Conservation (phyloP, 2,888 invertebrate genomes). For the Yponomeuta malinellus region DNA sequence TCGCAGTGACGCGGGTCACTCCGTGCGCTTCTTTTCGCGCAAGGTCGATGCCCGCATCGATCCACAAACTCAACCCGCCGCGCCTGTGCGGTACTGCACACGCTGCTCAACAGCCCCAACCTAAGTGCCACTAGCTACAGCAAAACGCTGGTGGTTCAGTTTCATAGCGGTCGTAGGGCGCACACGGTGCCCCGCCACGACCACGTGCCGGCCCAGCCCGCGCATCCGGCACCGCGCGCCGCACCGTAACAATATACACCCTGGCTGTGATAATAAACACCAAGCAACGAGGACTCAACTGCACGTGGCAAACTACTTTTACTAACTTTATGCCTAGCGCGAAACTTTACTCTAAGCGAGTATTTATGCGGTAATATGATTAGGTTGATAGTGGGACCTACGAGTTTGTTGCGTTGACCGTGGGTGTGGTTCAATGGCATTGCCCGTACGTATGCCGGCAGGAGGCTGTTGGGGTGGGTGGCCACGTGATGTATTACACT, state of each 20-base stretch:
- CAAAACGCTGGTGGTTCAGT: constrained; percentile 44
- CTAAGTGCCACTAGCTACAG: constrained; percentile 35
- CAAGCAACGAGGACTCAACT: constrained; percentile 25
- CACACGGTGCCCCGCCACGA: constrained; percentile 49
- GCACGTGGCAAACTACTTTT: background rate
- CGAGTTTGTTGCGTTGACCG: constrained; percentile 27
- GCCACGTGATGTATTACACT: constrained; percentile 21
- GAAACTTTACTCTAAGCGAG: background rate
- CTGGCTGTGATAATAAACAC: constrained; percentile 49
- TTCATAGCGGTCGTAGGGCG: constrained; percentile 54
- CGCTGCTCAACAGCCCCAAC: constrained; percentile 43
- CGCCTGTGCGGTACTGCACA: constrained; percentile 38
- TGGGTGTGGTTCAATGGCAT: constrained; percentile 49
- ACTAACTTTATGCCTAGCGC: background rate
- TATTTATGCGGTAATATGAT: background rate
- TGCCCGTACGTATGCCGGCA: constrained; percentile 1
- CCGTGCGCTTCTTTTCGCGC: constrained; percentile 36
- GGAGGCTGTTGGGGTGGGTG: background rate
- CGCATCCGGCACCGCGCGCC: constrained; percentile 11
- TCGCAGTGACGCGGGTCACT: constrained; percentile 16
- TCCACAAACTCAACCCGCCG: constrained; percentile 39
- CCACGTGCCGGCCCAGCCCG: constrained; percentile 25
- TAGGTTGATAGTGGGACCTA: constrained; percentile 6
- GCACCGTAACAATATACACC: constrained; percentile 20
- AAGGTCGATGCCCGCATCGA: constrained; percentile 60